Percentiles rank a stretch among this genome's conserved stretches.
These are phyloP conservation scores for Urocyon cinereoargenteus DNA, from an alignment of 2,797 vertebrate species.

Conservation along the genomic window DNA sequence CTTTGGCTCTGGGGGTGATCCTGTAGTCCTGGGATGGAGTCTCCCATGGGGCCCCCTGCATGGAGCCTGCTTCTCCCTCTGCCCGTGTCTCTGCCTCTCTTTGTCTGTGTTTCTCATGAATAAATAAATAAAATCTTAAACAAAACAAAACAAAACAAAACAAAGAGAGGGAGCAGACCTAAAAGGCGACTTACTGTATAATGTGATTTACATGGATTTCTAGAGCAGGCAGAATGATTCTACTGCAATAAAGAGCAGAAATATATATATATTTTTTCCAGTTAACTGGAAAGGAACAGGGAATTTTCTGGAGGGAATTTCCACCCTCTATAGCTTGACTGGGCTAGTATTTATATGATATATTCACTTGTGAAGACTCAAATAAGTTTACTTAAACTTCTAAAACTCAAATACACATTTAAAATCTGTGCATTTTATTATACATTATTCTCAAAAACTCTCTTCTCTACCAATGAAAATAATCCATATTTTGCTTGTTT, in stretches of 20 bases:
- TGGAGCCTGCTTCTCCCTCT: no score
- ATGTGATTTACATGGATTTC: not conserved
- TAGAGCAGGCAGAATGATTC: not conserved
- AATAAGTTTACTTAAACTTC: no score
- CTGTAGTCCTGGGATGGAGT: no score
- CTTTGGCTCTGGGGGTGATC: no score
- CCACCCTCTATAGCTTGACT: not conserved
- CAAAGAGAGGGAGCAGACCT: not conserved
- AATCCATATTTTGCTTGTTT: constrained; percentile 41
- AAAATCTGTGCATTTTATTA: not conserved
- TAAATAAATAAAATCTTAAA: no score
- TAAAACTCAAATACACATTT: not conserved
- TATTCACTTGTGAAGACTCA: not conserved
- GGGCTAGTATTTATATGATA: not conserved
- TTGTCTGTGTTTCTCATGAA: no score
- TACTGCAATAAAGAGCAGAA: not conserved
- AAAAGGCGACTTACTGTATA: not conserved
- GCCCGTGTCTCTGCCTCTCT: no score
- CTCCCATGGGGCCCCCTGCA: no score
- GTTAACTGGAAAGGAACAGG: not conserved
- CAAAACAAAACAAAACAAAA: no score
- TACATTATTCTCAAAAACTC: constrained; percentile 50
- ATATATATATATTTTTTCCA: not conserved
- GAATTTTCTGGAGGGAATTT: not conserved
- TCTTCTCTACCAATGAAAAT: constrained; percentile 35